Evolutionary conservation across 2,113 vertebrate species (phyloP), one percentile per base, ranked within the genome.

Genomic region (Albula goreensis): DNA sequence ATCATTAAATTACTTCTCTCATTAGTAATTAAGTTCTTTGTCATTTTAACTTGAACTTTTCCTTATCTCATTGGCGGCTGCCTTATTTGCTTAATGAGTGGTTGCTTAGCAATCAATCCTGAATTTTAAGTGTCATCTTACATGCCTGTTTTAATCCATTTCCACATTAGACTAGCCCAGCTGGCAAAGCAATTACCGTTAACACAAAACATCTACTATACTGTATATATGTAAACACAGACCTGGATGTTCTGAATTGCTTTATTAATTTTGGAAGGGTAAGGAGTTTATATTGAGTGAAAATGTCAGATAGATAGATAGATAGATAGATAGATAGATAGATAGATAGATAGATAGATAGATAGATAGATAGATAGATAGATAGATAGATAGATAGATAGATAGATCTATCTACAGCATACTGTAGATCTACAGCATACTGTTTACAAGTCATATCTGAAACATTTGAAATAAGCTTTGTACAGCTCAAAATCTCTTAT

Each of bases 61-160:
- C 85, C 49, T 85, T 79, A 51, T 78, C 49, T 81, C 80, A 80
- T 80, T 81, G 85, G 78, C 85, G 66, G 78, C 78, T 25, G 85
- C 78, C 85, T 85, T 81, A 85, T 80, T 80, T 78, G 60, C 85
- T 53, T 85, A 81, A 85, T 51, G 78, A 81, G 85, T 56, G n/a
- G 85, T 85, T 85, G 85, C 85, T 85, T 85, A 85, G 85, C 85
- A 85, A 85, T 85, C 85, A 85, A 78, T 85, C 78, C 80, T 63
- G 57, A 25, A n/a, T 56, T 12, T 50, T 31, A 80, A 60, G 60
- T 80, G 78, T 52, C 56, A 81, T 85, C 78, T 63, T 60, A 57
- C 78, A 79, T 63, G 84, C 84, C 84, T 50, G 53, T 85, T 85
- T 85, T 80, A 80, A 80, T 85, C 78, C 78, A 56, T 19, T 50